These are phyloP conservation scores for Ceuthmochares aereus DNA, from an alignment of 2,113 vertebrate genomes.

Conservation along the genomic window DNA sequence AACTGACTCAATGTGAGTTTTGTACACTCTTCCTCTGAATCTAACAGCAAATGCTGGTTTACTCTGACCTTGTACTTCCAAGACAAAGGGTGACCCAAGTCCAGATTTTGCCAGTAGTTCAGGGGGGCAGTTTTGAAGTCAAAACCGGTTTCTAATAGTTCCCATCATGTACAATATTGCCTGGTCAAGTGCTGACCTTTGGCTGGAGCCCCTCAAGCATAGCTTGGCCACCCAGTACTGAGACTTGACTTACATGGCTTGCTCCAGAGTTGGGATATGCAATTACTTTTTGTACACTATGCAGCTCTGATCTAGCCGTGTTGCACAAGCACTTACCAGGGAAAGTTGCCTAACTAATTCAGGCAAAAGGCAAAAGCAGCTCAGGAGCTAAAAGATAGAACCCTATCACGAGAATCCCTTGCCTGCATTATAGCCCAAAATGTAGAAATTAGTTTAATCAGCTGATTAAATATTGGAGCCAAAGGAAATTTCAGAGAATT, in stretches of 20 bases:
- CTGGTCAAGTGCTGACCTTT: neutral
- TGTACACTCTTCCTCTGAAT: accelerated
- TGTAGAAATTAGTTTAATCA: neutral
- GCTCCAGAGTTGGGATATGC: accelerated
- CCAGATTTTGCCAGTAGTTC: neutral
- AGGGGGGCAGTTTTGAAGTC: neutral
- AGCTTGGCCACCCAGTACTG: neutral
- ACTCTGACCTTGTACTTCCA: neutral
- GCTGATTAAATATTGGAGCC: neutral
- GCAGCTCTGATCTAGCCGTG: neutral
- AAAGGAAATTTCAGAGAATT: neutral
- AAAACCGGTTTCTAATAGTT: neutral
- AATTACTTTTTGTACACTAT: neutral
- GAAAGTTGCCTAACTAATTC: accelerated
- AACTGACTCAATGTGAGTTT: accelerated
- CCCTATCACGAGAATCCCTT: neutral
- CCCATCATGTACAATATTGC: neutral
- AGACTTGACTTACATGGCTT: neutral
- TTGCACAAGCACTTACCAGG: neutral
- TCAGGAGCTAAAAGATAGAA: neutral
- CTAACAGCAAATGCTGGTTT: neutral
- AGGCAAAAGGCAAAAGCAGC: neutral
- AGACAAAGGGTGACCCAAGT: neutral
- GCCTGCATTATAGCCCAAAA: neutral
- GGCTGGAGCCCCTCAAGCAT: neutral